Conservation (phyloP, 2,113 vertebrate species). For the Sus scrofa region T2T-Sscrofa CM000816.6:107116501-107117000, state of each 20-base stretch:
- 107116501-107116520: not conserved
- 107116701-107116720: not conserved
- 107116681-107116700: not conserved
- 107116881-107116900: slow-evolving; percentile 14
- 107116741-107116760: not conserved
- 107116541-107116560: not conserved
- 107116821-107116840: not conserved
- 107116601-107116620: not conserved
- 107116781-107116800: not conserved
- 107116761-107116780: not conserved
- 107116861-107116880: not conserved
- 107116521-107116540: not conserved
- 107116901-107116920: not conserved
- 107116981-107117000: not conserved
- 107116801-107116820: not conserved
- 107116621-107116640: not conserved
- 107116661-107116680: not conserved
- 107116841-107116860: not conserved
- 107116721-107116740: not conserved
- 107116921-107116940: not conserved
- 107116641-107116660: not conserved
- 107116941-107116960: not conserved
- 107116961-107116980: not conserved
- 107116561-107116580: not conserved
- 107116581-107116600: not conserved